Evolutionary conservation across 2,113 vertebrate genomes (phyloP), one percentile per base, ranked within the genome.

Genomic region (Paralichthys olivaceus): DNA sequence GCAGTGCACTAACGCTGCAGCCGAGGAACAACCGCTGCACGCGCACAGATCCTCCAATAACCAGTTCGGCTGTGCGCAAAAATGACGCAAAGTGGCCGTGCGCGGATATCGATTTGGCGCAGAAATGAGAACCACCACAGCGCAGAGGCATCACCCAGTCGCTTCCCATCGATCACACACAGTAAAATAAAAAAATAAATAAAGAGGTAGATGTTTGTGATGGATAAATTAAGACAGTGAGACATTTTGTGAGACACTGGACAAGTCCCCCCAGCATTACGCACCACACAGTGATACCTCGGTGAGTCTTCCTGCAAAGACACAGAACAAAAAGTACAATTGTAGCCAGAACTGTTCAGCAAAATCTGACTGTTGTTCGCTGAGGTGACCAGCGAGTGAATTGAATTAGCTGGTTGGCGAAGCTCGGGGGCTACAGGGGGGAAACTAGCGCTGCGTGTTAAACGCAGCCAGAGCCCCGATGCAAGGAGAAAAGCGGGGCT

Each of bases 231-330:
- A 58, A 59, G 82, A 69, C 58, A 86, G 54, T 75, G 65, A 77
- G 47, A 75, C 74, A 64, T 69, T 55, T 76, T 58, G 61, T 63
- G 14, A 37, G 64, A 81, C 69, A 85, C 40, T 81, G 80, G 89
- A 85, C 72, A 87, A 85, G 90, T 75, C 77, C 75, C 76, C 88
- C 80, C 87, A 73, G 87, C 81, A 85, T 92, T 95, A 94, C 93
- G 92, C 94, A 94, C 93, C 93, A 91, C 90, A 92, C 14, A 54
- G 92, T 93, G 89, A 93, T 89, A 93, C 87, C 88, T 93, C 91
- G 94, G 81, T 45, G 93, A 94, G 72, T 95, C 92, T 92, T 94
- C 92, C 92, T 95, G 93, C 88, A 93, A 92, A 87, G 66, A 91
- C 92, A 92, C 88, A 93, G 86, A 92, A 90, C 90, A 92, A 87